A percentile compares a stretch with the other conserved stretches of the same genome.
Conservation (phyloP, 2,113 vertebrate genomes). For the Tetrax tetrax region DNA sequence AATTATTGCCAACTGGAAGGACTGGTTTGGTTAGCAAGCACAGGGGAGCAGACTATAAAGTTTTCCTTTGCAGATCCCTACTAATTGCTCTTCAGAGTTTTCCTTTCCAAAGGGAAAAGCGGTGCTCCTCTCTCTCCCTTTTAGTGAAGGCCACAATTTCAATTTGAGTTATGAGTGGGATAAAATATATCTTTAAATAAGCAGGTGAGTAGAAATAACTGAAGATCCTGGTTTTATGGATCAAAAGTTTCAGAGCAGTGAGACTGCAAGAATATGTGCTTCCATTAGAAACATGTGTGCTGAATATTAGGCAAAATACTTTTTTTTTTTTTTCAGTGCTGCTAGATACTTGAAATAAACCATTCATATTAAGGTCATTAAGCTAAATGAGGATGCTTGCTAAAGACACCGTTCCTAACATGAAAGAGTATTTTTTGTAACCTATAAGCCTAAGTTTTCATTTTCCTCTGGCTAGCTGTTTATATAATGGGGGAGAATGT, state of each 20-base stretch:
- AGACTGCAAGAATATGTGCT: not conserved
- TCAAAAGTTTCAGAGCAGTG: not conserved
- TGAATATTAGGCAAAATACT: not conserved
- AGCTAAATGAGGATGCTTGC: not conserved
- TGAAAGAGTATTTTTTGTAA: not conserved
- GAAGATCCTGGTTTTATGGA: not conserved
- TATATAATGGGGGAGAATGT: not conserved
- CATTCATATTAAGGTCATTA: not conserved
- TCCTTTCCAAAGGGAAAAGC: not conserved
- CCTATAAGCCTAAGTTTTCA: not conserved
- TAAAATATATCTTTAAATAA: not conserved
- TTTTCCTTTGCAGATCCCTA: not conserved
- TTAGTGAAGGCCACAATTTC: not conserved
- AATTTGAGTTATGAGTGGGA: not conserved
- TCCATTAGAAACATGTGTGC: not conserved
- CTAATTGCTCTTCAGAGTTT: not conserved
- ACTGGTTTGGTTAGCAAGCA: not conserved
- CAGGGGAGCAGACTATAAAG: not conserved
- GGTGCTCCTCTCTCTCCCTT: not conserved
- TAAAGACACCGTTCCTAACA: not conserved
- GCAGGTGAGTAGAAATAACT: not conserved
- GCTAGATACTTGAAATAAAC: not conserved
- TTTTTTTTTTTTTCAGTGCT: not conserved
- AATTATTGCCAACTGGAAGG: not conserved
- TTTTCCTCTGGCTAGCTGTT: not conserved